Conservation (phyloP, 2,113 vertebrate species). For the Corythaeola cristata region DNA sequence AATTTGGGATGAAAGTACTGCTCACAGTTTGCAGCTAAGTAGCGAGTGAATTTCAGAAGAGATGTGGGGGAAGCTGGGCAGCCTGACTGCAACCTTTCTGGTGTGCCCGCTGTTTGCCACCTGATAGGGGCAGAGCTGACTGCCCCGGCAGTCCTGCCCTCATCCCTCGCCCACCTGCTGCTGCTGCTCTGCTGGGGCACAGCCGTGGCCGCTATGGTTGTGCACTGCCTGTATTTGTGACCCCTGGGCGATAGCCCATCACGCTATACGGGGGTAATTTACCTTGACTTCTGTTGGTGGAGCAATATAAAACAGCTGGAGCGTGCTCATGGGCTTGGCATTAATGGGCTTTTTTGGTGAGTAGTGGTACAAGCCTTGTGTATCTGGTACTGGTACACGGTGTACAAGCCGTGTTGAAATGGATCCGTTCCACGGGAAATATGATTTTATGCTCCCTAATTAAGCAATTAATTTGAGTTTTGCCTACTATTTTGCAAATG, state of each 20-base stretch:
- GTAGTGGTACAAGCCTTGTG: not conserved
- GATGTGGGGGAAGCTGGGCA: not conserved
- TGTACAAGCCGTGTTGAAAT: not conserved
- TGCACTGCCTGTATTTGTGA: rapidly evolving
- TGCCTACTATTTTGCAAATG: not conserved
- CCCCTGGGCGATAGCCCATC: not conserved
- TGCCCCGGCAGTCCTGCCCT: not conserved
- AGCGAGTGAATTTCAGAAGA: not conserved
- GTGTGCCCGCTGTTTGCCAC: not conserved
- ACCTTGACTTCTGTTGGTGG: not conserved
- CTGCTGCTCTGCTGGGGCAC: not conserved
- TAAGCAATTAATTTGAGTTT: constrained; percentile 40
- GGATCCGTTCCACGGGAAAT: not conserved
- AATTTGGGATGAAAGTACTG: not conserved
- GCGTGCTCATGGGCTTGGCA: not conserved
- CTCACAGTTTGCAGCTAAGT: not conserved
- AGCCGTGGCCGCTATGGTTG: not conserved
- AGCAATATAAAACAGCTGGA: not conserved
- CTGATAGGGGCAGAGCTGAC: not conserved
- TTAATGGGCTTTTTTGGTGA: constrained; percentile 14
- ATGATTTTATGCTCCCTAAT: constrained; percentile 29
- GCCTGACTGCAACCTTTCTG: not conserved
- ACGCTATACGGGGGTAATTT: not conserved
- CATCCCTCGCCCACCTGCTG: not conserved
- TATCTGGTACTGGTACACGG: not conserved